Conservation (phyloP, 2,888 invertebrate species). For the Mesopsocus fuscifrons region DNA sequence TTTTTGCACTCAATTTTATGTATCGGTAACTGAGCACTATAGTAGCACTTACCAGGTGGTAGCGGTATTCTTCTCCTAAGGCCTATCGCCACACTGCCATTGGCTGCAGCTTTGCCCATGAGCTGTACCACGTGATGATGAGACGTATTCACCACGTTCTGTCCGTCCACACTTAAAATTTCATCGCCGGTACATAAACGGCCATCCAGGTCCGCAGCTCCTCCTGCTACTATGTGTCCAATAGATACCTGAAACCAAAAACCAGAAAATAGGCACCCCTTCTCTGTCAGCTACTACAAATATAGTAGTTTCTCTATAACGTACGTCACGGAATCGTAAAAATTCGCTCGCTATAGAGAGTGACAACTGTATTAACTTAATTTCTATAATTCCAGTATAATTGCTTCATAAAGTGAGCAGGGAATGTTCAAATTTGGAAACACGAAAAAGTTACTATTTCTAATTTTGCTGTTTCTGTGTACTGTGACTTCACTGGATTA, state of each 20-base stretch:
- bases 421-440: too few species aligned
- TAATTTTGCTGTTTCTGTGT: too few species aligned
- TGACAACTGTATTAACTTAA: too few species aligned
- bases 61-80: conserved; percentile 36
- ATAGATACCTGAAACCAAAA: conserved; percentile 55
- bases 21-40: too few species aligned
- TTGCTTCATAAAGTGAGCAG: too few species aligned
- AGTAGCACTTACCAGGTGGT: conserved; percentile 17
- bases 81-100: conserved; percentile 69
- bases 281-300: not conserved
- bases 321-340: not conserved
- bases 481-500: too few species aligned
- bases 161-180: conserved; percentile 82
- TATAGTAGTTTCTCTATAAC: conserved; percentile 9
- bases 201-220: conserved; percentile 83
- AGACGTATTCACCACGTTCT: conserved; percentile 63
- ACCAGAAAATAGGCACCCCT: conserved; percentile 2
- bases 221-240: conserved; percentile 90
- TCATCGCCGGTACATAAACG: conserved; percentile 82
- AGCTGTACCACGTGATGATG: conserved; percentile 86
- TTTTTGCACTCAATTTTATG: too few species aligned
- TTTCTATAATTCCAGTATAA: too few species aligned
- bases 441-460: too few species aligned
- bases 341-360: too few species aligned
- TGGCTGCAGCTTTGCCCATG: conserved; percentile 73